Conservation (phyloP, 2,113 vertebrate genomes). For the Beaufortia kweichowensis region DNA sequence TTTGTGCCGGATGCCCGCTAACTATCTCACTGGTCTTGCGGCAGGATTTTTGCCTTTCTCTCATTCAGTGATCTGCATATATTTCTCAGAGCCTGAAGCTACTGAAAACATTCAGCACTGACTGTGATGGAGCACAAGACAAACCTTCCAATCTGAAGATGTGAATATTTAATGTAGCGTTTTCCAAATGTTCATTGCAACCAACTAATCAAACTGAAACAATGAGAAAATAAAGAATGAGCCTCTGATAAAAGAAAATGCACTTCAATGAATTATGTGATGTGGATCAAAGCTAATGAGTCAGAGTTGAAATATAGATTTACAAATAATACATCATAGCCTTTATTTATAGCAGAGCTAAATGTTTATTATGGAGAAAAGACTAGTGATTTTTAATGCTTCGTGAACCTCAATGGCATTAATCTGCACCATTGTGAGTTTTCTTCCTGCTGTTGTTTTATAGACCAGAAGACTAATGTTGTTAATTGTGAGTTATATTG, state of each 20-base stretch:
- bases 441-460: no score
- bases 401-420: no score
- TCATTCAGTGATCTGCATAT: conserved; percentile 13
- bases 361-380: not conserved
- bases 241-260: not conserved
- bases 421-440: no score
- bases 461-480: no score
- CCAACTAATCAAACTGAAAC: conserved; percentile 41
- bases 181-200: conserved; percentile 44
- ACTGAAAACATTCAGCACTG: conserved; percentile 33
- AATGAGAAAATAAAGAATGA: conserved; percentile 12
- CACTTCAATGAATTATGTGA: conserved; percentile 41
- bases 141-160: conserved; percentile 57
- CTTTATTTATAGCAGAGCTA: not conserved
- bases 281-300: conserved; percentile 13
- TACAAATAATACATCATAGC: not conserved
- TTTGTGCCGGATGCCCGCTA: not conserved
- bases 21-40: not conserved
- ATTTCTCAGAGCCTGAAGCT: conserved; percentile 25
- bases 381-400: no score
- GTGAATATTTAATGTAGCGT: conserved; percentile 62
- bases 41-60: not conserved
- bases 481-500: no score
- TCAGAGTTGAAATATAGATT: conserved; percentile 10
- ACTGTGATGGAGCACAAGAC: conserved; percentile 52